Percentiles rank a stretch among this genome's conserved stretches.
These are phyloP conservation scores for Tachycineta bicolor DNA, from an alignment of 2,113 vertebrate genomes.

Conservation along the genomic window DNA sequence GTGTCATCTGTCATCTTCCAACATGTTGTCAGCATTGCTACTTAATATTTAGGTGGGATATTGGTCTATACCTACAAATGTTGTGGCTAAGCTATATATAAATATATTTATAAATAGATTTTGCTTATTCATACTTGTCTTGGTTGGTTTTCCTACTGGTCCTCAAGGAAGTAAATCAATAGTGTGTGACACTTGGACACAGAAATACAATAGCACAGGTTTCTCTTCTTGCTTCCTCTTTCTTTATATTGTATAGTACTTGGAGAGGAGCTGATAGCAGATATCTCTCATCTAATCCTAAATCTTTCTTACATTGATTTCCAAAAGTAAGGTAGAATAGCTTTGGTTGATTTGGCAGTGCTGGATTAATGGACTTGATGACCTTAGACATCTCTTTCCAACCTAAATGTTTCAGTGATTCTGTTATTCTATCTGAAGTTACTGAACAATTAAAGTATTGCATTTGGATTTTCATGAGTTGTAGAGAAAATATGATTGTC, in stretches of 20 bases:
- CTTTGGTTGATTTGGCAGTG: background rate
- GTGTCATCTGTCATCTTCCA: slow-evolving; percentile 8
- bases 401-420: background rate
- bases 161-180: slow-evolving; percentile 47
- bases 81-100: background rate
- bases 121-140: background rate
- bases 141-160: slow-evolving; percentile 11
- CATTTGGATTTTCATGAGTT: background rate
- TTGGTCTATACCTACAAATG: background rate
- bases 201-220: background rate
- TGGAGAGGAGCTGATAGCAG: slow-evolving; percentile 8
- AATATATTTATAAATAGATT: background rate
- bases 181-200: background rate
- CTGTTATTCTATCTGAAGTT: background rate
- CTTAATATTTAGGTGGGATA: background rate
- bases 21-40: background rate
- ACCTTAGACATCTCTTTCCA: background rate
- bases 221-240: background rate
- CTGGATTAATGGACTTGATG: background rate
- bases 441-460: background rate
- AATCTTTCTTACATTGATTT: slow-evolving; percentile 61
- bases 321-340: background rate
- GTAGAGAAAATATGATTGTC: background rate
- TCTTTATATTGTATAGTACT: slow-evolving; percentile 8
- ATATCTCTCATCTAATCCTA: slow-evolving; percentile 1